phyloP scores from a whole-genome alignment of 2,888 invertebrate species.

The Diplolepis rosae region DNA sequence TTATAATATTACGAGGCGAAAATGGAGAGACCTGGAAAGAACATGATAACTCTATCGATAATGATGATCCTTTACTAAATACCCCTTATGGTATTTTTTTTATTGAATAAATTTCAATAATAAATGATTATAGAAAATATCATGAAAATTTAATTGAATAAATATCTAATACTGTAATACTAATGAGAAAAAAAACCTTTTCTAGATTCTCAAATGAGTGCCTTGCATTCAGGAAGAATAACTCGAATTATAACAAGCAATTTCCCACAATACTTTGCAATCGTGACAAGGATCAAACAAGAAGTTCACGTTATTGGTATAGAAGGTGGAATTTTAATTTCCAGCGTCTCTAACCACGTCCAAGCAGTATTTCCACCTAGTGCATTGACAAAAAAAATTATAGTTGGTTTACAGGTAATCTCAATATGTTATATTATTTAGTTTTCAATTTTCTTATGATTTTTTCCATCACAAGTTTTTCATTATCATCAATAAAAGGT shows the following conservation, averaged over 20 bases:
- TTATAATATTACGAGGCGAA: slow-evolving; percentile 95
- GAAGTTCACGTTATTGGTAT: slow-evolving; percentile 98
- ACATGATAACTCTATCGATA: slow-evolving; percentile 81
- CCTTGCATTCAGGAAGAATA: slow-evolving; percentile 80
- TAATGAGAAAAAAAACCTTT: background rate
- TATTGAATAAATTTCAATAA: no score
- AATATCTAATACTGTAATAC: background rate
- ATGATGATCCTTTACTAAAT: slow-evolving; percentile 77
- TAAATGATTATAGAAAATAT: no score
- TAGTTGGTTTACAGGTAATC: slow-evolving; percentile 95
- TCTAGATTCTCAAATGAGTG: slow-evolving; percentile 70
- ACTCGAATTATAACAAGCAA: slow-evolving; percentile 96
- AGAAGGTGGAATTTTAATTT: slow-evolving; percentile 97
- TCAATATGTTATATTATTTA: no score
- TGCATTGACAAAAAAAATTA: slow-evolving; percentile 98
- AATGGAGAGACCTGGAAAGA: slow-evolving; percentile 99
- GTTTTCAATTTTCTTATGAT: no score
- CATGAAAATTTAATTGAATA: background rate
- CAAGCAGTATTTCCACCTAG: slow-evolving; percentile 93
- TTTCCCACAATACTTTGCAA: slow-evolving; percentile 98
- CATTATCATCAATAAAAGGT: no score
- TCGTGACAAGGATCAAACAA: slow-evolving; percentile 94
- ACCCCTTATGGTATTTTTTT: slow-evolving; percentile 82
- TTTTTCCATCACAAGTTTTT: no score
- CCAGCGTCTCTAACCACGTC: slow-evolving; percentile 85